Evolutionary conservation across 2,888 invertebrate species (phyloP).

Genomic region (Phengaris alcon): DNA sequence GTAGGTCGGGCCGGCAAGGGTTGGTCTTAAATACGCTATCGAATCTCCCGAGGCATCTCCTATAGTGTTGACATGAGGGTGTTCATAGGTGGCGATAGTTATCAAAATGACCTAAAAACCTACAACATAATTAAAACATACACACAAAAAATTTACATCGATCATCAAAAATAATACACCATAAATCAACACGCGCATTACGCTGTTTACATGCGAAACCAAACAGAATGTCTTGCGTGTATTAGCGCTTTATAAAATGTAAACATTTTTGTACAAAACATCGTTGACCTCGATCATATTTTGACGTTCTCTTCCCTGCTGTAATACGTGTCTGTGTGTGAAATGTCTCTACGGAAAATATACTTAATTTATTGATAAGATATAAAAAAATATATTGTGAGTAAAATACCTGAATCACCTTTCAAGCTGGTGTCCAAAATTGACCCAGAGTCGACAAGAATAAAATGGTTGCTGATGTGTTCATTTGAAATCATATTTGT

Average conservation of each 20-base stretch:
- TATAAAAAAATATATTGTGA: too few relatives aligned
- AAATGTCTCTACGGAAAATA: not conserved
- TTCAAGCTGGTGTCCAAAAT: too few relatives aligned
- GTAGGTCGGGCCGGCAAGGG: too few relatives aligned
- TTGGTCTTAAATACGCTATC: too few relatives aligned
- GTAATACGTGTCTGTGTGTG: not conserved
- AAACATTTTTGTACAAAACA: constrained; percentile 32
- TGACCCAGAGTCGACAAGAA: too few relatives aligned
- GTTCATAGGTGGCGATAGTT: too few relatives aligned
- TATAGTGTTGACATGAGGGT: too few relatives aligned
- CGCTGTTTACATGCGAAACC: constrained; percentile 28
- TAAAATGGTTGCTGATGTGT: too few relatives aligned
- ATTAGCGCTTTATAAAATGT: constrained; percentile 31
- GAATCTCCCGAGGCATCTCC: too few relatives aligned
- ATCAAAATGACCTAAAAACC: not conserved
- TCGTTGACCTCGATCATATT: constrained; percentile 21
- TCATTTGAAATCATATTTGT: too few relatives aligned
- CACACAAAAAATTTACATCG: too few relatives aligned
- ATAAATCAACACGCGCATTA: constrained; percentile 33
- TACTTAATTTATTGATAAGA: not conserved
- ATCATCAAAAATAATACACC: constrained; percentile 9
- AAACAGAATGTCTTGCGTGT: constrained; percentile 32
- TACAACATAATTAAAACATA: not conserved
- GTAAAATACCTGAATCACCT: too few relatives aligned
- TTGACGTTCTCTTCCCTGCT: constrained; percentile 25